Evolutionary conservation across 2,113 vertebrate species (phyloP).

Genomic region (Prolemur simus): DNA sequence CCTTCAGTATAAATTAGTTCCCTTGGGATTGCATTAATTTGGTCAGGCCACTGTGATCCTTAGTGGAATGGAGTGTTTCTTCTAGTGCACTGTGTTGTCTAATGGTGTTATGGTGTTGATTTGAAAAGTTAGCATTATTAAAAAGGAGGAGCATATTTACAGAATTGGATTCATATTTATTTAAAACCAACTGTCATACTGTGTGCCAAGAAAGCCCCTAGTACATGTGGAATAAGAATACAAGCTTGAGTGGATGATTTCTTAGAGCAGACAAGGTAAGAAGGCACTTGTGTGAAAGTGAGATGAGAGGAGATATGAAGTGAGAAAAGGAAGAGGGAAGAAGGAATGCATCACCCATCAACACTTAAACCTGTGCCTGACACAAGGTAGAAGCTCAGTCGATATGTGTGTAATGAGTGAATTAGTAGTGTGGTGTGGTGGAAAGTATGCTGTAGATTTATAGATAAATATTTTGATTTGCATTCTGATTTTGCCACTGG

Average conservation of each 20-base stretch:
- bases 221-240: not conserved
- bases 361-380: not conserved
- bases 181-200: not conserved
- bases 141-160: slow-evolving; percentile 9
- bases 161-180: not conserved
- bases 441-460: not conserved
- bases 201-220: not conserved
- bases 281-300: not conserved
- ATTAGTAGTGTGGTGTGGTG: not conserved
- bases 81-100: not conserved
- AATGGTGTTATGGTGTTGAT: not conserved
- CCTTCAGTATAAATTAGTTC: not conserved
- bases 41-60: not conserved
- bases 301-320: not conserved
- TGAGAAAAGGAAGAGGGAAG: not conserved
- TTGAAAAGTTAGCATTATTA: slow-evolving; percentile 12
- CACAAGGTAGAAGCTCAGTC: not conserved
- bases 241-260: not conserved
- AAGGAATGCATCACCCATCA: not conserved
- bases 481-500: not conserved
- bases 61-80: not conserved
- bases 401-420: not conserved
- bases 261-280: not conserved
- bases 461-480: not conserved
- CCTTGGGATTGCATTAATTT: not conserved